A percentile compares a stretch with the other conserved stretches of the same genome.
These are phyloP conservation scores for Ennomos erosarius DNA, from an alignment of 2,888 invertebrate genomes.

Conservation along the genomic window DNA sequence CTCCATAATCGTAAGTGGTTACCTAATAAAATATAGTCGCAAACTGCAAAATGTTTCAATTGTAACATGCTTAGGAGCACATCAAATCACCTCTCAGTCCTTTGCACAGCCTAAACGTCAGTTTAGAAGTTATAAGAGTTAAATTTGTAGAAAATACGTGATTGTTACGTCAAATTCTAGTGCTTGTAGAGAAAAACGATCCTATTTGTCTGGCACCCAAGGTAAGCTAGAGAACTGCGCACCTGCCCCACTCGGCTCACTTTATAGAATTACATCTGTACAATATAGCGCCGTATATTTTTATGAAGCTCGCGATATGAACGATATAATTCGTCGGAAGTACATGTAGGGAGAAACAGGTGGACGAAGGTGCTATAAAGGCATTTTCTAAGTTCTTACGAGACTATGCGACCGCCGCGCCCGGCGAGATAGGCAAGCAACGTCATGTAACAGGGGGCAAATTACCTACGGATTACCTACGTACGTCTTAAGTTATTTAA, in stretches of 20 bases:
- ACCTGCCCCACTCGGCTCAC: slow-evolving; percentile 8
- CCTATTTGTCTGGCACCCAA: not conserved
- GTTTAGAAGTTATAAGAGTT: too few relatives aligned
- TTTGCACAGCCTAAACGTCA: too few relatives aligned
- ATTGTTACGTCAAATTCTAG: too few relatives aligned
- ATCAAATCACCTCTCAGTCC: too few relatives aligned
- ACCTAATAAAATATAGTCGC: too few relatives aligned
- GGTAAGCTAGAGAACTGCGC: not conserved
- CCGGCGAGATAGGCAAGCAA: not conserved
- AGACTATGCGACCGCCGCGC: not conserved
- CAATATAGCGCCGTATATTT: slow-evolving; percentile 23
- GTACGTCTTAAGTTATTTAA: too few relatives aligned
- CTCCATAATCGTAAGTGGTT: too few relatives aligned
- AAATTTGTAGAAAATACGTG: not conserved
- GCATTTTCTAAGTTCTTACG: slow-evolving; percentile 7
- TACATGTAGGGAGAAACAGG: slow-evolving; percentile 6
- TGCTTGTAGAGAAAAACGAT: too few relatives aligned
- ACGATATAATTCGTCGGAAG: slow-evolving; percentile 18
- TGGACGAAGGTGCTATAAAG: slow-evolving; percentile 1
- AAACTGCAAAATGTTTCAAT: too few relatives aligned
- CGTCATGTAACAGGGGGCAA: too few relatives aligned
- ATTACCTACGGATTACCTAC: too few relatives aligned
- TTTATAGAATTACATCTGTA: slow-evolving; percentile 23
- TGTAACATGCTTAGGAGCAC: too few relatives aligned
- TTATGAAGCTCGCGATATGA: slow-evolving; percentile 25